phyloP scores from a whole-genome alignment of 2,113 vertebrate genomes.

The Diphyllodes magnificus region DNA sequence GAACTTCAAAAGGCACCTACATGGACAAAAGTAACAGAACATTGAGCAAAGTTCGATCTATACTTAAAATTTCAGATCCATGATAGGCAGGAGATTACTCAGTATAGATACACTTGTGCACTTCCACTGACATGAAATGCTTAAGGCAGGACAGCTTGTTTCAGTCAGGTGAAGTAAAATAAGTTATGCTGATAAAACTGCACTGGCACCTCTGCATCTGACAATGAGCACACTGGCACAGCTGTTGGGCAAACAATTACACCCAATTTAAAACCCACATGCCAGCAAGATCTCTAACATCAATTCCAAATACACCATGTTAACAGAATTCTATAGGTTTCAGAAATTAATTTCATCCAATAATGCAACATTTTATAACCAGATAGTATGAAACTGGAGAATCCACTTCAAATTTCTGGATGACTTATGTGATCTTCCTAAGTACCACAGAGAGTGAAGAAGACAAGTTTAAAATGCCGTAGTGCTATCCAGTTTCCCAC shows the following conservation, averaged over 20 bases:
- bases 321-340: neutral
- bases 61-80: neutral
- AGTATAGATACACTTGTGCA: neutral
- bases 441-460: neutral
- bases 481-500: neutral
- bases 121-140: neutral
- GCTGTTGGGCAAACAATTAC: neutral
- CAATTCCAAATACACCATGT: neutral
- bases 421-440: neutral
- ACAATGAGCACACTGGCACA: neutral
- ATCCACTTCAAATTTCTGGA: neutral
- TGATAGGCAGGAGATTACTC: neutral
- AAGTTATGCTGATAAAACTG: neutral
- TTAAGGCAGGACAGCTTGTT: neutral
- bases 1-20: neutral
- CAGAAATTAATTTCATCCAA: neutral
- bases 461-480: neutral
- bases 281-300: neutral
- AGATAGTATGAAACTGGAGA: neutral
- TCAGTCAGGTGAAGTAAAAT: neutral
- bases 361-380: neutral
- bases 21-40: neutral
- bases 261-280: neutral
- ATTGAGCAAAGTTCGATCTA: neutral
- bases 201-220: neutral